Conservation (phyloP, 2,113 vertebrate genomes). For the Triplophysa rosa region DNA sequence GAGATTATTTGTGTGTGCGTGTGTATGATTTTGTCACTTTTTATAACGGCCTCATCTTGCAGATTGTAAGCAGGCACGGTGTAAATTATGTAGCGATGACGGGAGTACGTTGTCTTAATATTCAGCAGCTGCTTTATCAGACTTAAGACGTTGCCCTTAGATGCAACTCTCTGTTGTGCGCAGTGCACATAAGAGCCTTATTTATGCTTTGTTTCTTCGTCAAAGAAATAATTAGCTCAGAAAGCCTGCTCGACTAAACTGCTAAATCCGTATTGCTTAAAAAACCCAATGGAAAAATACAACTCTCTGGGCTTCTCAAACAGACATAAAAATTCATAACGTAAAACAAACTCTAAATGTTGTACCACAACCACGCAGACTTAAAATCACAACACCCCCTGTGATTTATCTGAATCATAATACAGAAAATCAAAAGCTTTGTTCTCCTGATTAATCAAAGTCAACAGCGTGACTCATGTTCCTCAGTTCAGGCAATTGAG, state of each 20-base stretch:
- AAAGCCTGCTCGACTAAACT: conserved; percentile 15
- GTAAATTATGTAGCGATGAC: conserved; percentile 62
- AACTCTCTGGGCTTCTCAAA: neutral
- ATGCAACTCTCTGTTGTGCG: neutral
- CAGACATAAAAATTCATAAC: neutral
- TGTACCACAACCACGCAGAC: neutral
- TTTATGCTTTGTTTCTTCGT: conserved; percentile 16
- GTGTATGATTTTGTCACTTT: conserved; percentile 74
- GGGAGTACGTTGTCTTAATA: conserved; percentile 61
- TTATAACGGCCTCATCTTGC: conserved; percentile 60
- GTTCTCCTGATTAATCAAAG: conserved; percentile 13
- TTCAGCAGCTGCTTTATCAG: conserved; percentile 8
- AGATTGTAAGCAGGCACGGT: conserved; percentile 70
- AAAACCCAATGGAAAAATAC: neutral
- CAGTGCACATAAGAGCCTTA: conserved; percentile 10
- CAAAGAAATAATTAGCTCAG: conserved; percentile 11
- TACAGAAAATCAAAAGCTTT: conserved; percentile 21
- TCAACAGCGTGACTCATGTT: conserved; percentile 11
- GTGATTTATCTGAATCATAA: conserved; percentile 32
- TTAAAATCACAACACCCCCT: conserved; percentile 7
- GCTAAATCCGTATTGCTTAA: conserved; percentile 8
- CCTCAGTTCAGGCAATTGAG: neutral
- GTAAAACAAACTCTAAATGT: neutral
- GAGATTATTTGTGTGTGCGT: conserved; percentile 62
- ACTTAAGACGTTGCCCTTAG: neutral